Conservation (phyloP, 1,140 invertebrate species). For the Heliothis subflexa region DNA sequence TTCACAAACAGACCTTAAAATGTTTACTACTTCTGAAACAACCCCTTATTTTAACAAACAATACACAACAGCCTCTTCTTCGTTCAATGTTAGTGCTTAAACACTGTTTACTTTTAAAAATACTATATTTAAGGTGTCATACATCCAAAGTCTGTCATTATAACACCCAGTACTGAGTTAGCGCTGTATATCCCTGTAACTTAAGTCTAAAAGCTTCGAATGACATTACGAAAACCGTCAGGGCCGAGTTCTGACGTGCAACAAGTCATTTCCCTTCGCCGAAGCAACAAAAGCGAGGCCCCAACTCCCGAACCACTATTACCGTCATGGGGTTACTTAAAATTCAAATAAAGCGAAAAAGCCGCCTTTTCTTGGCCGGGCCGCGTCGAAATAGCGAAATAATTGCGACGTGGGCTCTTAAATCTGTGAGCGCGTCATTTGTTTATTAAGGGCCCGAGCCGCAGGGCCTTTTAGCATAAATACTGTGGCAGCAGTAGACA, state of each 20-base stretch:
- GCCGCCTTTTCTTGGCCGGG: conserved; percentile 57
- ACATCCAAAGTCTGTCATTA: conserved; percentile 1
- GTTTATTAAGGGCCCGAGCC: conserved; percentile 76
- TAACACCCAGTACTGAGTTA: background rate
- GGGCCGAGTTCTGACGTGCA: conserved; percentile 25
- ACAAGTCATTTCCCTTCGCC: conserved; percentile 46
- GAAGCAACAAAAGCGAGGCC: conserved; percentile 41
- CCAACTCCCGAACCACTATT: conserved; percentile 49
- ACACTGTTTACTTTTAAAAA: conserved; percentile 1
- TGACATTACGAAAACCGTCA: conserved; percentile 44
- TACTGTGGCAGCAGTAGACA: conserved; percentile 54
- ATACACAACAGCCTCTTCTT: background rate
- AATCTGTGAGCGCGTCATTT: conserved; percentile 74
- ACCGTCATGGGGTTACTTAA: conserved; percentile 60
- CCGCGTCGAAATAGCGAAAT: conserved; percentile 76
- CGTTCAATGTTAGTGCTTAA: no score
- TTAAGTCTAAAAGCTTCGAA: conserved; percentile 14
- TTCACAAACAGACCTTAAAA: conserved; percentile 19
- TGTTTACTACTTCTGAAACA: background rate
- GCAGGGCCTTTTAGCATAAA: conserved; percentile 77
- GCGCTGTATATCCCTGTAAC: background rate
- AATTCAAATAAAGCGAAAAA: conserved; percentile 73
- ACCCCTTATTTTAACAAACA: background rate
- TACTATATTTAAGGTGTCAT: conserved; percentile 3
- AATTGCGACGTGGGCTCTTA: conserved; percentile 74